A percentile compares a stretch with the other conserved stretches of the same genome.
phyloP scores from a whole-genome alignment of 2,113 vertebrate species.

The Crypturellus undulatus region DNA sequence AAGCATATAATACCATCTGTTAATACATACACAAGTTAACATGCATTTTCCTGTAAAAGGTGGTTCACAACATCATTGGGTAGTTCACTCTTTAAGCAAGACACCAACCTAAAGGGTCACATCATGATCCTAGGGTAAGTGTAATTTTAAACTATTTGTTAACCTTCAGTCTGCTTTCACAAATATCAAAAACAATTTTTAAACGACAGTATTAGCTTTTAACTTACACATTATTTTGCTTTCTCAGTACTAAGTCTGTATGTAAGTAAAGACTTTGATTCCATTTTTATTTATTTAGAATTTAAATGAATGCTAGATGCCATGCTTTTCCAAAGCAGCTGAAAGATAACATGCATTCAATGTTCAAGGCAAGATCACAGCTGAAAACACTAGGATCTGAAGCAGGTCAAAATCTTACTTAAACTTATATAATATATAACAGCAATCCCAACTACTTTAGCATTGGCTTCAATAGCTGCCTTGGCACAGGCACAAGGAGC shows the following conservation, averaged over 20 bases:
- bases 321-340: background rate
- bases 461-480: background rate
- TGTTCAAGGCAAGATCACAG: background rate
- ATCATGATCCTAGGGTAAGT: background rate
- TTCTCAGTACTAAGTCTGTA: background rate
- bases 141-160: background rate
- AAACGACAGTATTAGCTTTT: background rate
- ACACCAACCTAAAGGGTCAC: background rate
- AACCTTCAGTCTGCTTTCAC: background rate
- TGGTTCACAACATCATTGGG: background rate
- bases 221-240: background rate
- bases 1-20: background rate
- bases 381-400: background rate
- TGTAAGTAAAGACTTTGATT: background rate
- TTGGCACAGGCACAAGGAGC: background rate
- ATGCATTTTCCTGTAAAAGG: background rate
- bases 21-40: background rate
- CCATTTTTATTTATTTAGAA: background rate
- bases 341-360: background rate
- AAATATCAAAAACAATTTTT: background rate
- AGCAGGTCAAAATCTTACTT: background rate
- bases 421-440: background rate
- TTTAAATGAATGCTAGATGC: background rate
- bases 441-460: background rate
- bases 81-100: background rate